A percentile compares a stretch with the other conserved stretches of the same genome.
Evolutionary conservation across 2,888 invertebrate species (phyloP).

Genomic region (Hirudinaria manillensis): DNA sequence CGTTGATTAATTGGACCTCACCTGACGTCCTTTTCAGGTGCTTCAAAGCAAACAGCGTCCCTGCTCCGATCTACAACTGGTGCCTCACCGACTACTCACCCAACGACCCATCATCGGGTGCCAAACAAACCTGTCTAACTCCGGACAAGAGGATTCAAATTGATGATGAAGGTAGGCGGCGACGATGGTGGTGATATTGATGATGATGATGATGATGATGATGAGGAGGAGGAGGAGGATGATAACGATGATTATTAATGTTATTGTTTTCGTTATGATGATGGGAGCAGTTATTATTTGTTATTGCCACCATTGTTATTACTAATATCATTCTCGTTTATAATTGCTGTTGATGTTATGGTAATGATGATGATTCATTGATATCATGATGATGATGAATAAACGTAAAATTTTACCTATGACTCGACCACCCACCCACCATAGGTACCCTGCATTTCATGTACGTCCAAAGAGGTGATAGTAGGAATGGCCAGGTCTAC

Average conservation of each 20-base stretch:
- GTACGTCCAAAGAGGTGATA: conserved; percentile 25
- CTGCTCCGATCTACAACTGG: background rate
- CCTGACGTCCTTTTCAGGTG: background rate
- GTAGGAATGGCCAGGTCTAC: conserved; percentile 30
- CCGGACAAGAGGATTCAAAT: background rate
- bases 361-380: no score
- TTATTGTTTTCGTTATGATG: no score
- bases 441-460: conserved; percentile 36
- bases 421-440: background rate
- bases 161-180: background rate
- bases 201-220: no score
- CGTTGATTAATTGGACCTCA: no score
- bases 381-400: background rate
- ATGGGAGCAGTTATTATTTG: no score
- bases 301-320: no score
- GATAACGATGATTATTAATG: no score
- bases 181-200: background rate
- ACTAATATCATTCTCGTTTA: no score
- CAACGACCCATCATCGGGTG: background rate
- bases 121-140: background rate
- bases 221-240: no score
- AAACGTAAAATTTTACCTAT: background rate
- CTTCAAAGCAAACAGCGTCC: conserved; percentile 4
- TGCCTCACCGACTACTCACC: background rate
- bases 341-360: no score